A percentile compares a stretch with the other conserved stretches of the same genome.
These are phyloP conservation scores for Thecophora atra DNA, from an alignment of 2,888 invertebrate genomes.

Conservation along the genomic window DNA sequence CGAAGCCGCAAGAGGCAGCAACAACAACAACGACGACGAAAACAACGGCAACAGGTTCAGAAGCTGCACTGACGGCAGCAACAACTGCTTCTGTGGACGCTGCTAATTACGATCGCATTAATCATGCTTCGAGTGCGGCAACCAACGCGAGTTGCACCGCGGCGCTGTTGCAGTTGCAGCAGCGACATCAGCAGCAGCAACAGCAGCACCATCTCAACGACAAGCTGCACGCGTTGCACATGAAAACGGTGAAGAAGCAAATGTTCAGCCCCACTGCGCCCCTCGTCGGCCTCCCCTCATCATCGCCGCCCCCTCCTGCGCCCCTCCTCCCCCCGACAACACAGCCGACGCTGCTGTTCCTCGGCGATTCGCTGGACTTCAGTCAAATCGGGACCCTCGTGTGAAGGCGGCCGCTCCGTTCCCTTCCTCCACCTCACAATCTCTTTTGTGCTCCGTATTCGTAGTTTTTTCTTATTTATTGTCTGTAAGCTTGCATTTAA, in stretches of 20 bases:
- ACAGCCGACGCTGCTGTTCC: slow-evolving; percentile 16
- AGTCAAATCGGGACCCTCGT: slow-evolving; percentile 50
- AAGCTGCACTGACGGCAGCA: slow-evolving; percentile 34
- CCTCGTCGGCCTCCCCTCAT: slow-evolving; percentile 29
- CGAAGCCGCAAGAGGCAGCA: slow-evolving; percentile 41
- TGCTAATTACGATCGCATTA: slow-evolving; percentile 37
- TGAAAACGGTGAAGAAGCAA: slow-evolving; percentile 53
- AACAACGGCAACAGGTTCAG: slow-evolving; percentile 20
- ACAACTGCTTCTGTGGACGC: neutral
- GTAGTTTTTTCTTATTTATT: neutral
- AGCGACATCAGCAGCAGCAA: neutral
- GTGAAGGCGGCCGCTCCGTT: slow-evolving; percentile 37
- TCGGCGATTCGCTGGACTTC: slow-evolving; percentile 41
- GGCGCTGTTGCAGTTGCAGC: slow-evolving; percentile 16
- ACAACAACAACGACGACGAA: slow-evolving; percentile 16
- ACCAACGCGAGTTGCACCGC: neutral
- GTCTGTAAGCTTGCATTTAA: neutral
- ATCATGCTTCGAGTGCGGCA: slow-evolving; percentile 36
- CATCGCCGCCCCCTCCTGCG: slow-evolving; percentile 9
- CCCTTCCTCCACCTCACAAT: neutral
- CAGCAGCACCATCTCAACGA: slow-evolving; percentile 43
- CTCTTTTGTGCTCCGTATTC: neutral
- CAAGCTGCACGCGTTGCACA: slow-evolving; percentile 47
- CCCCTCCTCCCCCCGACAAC: slow-evolving; percentile 16
- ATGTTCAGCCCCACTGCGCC: slow-evolving; percentile 46